Evolutionary conservation across 2,888 invertebrate species (phyloP).

Genomic region (Cecidostiba fungosa): DNA sequence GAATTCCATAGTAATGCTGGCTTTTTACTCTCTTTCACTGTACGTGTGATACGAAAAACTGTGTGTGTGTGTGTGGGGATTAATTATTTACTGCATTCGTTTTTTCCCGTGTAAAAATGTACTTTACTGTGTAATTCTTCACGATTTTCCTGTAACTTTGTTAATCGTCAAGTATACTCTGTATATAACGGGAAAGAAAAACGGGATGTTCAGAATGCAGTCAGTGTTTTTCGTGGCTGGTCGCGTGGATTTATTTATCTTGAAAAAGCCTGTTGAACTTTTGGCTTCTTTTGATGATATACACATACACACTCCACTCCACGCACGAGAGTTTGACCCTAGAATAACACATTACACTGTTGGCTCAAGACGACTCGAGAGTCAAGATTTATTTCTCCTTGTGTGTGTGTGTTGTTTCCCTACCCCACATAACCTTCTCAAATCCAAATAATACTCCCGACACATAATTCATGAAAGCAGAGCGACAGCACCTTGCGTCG

Average conservation of each 20-base stretch:
- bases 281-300: background rate
- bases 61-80: background rate
- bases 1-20: background rate
- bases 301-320: background rate
- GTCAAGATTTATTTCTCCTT: constrained; percentile 8
- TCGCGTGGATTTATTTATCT: constrained; percentile 31
- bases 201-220: background rate
- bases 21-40: background rate
- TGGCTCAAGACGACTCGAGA: background rate
- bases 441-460: background rate
- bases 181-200: background rate
- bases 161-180: background rate
- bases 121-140: background rate
- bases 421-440: background rate
- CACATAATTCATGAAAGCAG: constrained; percentile 12
- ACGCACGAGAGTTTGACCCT: constrained; percentile 18
- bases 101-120: background rate
- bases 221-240: background rate
- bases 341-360: constrained; percentile 39
- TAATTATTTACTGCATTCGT: background rate
- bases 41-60: background rate
- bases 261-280: constrained; percentile 29
- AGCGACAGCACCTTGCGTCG: constrained; percentile 4
- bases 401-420: background rate
- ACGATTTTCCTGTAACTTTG: background rate